A percentile compares a stretch with the other conserved stretches of the same genome.
phyloP scores from a whole-genome alignment of 2,888 invertebrate genomes.

The Himalopsyche tibetana region DNA sequence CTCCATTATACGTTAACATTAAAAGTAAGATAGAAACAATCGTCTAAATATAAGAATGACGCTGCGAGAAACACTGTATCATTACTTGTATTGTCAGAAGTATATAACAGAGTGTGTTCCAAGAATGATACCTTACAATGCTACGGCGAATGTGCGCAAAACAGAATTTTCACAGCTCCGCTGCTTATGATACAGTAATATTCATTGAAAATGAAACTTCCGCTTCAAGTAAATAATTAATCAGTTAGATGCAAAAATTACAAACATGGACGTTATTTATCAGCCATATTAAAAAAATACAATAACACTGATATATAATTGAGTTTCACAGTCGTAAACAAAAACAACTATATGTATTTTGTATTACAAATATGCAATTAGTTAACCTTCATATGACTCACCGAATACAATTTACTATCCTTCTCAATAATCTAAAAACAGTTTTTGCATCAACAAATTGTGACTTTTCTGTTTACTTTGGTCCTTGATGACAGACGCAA shows the following conservation, averaged over 20 bases:
- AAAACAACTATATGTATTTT: constrained; percentile 52
- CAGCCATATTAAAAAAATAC: constrained; percentile 61
- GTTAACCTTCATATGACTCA: not conserved
- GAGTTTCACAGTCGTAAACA: constrained; percentile 56
- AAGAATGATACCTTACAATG: constrained; percentile 60
- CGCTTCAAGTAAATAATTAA: not conserved
- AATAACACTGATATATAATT: constrained; percentile 56
- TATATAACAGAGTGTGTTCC: constrained; percentile 58
- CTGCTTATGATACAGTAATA: constrained; percentile 41
- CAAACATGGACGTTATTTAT: constrained; percentile 64
- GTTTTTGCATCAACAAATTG: constrained; percentile 58
- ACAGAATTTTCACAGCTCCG: constrained; percentile 49
- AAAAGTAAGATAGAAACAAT: constrained; percentile 57
- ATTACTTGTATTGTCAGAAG: constrained; percentile 65
- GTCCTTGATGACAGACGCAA: constrained; percentile 60
- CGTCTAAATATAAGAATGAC: constrained; percentile 56
- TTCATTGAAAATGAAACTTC: not conserved
- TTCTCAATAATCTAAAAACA: constrained; percentile 59
- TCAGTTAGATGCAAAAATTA: constrained; percentile 56
- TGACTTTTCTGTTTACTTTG: constrained; percentile 61
- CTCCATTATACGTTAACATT: constrained; percentile 58
- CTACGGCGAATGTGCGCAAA: constrained; percentile 64
- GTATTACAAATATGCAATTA: constrained; percentile 46
- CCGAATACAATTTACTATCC: constrained; percentile 57
- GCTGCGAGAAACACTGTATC: constrained; percentile 61